Conservation (phyloP, 2,113 vertebrate species). For the Elaphurus davidianus region DNA sequence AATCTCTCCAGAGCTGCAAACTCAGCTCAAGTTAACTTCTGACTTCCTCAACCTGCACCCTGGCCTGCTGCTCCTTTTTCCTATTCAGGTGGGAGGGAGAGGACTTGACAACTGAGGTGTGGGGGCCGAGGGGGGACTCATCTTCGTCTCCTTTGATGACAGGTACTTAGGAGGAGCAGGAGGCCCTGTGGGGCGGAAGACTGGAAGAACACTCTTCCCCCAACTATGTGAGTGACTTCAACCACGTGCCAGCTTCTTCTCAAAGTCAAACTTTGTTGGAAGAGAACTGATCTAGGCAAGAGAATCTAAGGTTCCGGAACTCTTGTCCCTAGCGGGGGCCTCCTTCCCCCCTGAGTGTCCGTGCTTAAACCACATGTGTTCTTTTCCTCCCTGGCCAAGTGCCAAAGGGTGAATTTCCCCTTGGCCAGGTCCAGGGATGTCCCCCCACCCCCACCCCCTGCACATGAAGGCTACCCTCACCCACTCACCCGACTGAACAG, state of each 20-base stretch:
- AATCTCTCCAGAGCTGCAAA: constrained; percentile 71
- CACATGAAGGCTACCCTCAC: not conserved
- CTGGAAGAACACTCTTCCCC: constrained; percentile 55
- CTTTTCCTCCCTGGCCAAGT: not conserved
- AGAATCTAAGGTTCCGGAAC: not conserved
- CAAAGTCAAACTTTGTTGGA: constrained; percentile 60
- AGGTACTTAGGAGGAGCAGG: constrained; percentile 65
- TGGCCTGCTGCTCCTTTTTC: constrained; percentile 65
- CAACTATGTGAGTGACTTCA: constrained; percentile 50
- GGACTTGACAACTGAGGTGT: constrained; percentile 72
- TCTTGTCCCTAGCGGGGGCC: not conserved
- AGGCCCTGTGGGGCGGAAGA: constrained; percentile 56
- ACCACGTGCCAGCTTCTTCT: constrained; percentile 47
- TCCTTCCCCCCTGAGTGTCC: not conserved
- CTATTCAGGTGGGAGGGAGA: constrained; percentile 71
- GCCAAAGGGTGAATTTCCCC: not conserved
- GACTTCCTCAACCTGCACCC: constrained; percentile 64
- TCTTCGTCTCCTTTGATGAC: constrained; percentile 70
- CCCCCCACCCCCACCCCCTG: not conserved
- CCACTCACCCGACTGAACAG: not conserved
- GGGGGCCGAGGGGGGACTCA: constrained; percentile 69
- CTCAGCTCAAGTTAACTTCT: constrained; percentile 77
- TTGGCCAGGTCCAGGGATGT: not conserved
- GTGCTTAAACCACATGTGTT: not conserved
- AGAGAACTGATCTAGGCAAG: constrained; percentile 1